Evolutionary conservation across 2,888 invertebrate genomes (phyloP).

Genomic region (Falcaria lacertinaria): DNA sequence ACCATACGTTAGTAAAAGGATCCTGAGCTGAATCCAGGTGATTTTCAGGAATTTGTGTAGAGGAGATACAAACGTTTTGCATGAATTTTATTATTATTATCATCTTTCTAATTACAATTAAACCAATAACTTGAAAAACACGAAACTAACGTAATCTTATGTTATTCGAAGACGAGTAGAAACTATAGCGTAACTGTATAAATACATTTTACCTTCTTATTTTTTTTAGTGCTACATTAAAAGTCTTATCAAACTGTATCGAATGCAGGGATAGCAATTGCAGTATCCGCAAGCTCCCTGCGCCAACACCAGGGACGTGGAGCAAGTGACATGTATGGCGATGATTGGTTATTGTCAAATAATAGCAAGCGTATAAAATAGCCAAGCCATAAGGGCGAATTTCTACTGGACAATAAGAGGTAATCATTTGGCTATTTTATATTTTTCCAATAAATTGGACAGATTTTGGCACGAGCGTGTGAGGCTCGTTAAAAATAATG

Average conservation of each 20-base stretch:
- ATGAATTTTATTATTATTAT: too few relatives aligned
- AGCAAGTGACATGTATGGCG: constrained; percentile 62
- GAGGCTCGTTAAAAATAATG: constrained; percentile 74
- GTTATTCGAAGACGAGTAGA: too few relatives aligned
- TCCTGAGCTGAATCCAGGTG: too few relatives aligned
- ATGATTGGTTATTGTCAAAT: constrained; percentile 75
- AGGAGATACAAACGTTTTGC: too few relatives aligned
- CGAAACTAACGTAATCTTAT: too few relatives aligned
- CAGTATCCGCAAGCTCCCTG: constrained; percentile 17
- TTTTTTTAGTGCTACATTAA: background rate
- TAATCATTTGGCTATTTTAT: constrained; percentile 54
- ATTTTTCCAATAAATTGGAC: constrained; percentile 61
- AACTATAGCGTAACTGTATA: background rate
- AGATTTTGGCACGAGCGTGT: constrained; percentile 58
- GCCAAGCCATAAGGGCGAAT: constrained; percentile 20
- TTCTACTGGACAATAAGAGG: constrained; percentile 29
- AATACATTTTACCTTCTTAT: too few relatives aligned
- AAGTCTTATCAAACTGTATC: constrained; percentile 5
- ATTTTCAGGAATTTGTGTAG: too few relatives aligned
- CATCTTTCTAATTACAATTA: too few relatives aligned
- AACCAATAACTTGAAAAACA: too few relatives aligned
- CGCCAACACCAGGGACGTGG: constrained; percentile 52
- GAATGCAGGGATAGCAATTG: constrained; percentile 25
- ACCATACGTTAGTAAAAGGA: too few relatives aligned
- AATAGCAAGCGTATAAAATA: constrained; percentile 53